Percentiles rank a stretch among this genome's conserved stretches.
These are phyloP conservation scores for Idaea dimidiata DNA, from an alignment of 2,888 invertebrate genomes.

Conservation along the genomic window DNA sequence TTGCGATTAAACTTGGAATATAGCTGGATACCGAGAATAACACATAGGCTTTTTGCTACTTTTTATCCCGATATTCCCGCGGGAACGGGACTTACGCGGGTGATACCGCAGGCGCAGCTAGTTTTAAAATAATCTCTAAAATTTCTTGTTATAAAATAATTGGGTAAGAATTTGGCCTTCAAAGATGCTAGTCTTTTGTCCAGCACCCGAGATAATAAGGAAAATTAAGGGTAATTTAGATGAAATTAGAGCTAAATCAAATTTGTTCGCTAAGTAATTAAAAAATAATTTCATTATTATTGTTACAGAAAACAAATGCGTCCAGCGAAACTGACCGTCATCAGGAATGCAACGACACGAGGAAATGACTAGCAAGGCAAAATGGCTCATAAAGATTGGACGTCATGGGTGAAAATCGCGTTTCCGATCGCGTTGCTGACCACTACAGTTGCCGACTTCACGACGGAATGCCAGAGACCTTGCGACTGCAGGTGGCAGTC, in stretches of 20 bases:
- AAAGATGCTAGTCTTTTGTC: neutral
- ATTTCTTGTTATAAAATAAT: neutral
- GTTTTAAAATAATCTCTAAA: neutral
- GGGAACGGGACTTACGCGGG: no score
- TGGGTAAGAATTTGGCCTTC: constrained; percentile 1
- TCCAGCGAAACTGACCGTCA: constrained; percentile 39
- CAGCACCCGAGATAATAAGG: neutral
- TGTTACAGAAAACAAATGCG: constrained; percentile 71
- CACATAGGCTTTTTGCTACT: no score
- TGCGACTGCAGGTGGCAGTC: constrained; percentile 94
- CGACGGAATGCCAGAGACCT: constrained; percentile 83
- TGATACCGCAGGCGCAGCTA: no score
- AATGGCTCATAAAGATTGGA: constrained; percentile 76
- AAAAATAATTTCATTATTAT: constrained; percentile 24
- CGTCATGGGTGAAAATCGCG: constrained; percentile 70
- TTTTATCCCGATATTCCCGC: no score
- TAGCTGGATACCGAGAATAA: no score
- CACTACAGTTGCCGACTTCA: constrained; percentile 76
- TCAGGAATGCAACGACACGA: constrained; percentile 70
- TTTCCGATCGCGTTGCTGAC: constrained; percentile 54
- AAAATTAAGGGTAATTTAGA: neutral
- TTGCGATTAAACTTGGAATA: no score
- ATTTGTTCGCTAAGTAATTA: neutral
- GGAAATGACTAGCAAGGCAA: constrained; percentile 74
- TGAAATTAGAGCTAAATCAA: neutral